Evolutionary conservation across 1,140 invertebrate species (phyloP), one percentile per base, ranked within the genome.

Genomic region (Drosophila tristis): DNA sequence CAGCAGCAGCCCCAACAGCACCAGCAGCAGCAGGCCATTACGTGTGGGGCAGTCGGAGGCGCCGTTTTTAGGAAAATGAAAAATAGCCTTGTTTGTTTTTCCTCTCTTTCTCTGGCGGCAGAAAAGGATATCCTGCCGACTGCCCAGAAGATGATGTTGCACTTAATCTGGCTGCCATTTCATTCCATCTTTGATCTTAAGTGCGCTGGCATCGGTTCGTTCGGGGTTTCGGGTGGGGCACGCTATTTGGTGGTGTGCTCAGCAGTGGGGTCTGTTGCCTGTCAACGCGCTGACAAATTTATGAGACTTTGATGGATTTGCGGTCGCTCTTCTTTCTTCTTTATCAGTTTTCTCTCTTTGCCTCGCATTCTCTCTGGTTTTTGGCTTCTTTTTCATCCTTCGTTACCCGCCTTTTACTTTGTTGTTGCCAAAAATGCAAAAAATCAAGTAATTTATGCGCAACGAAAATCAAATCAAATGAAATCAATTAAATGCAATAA

Each of bases 241-340:
- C 16, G 16, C 0, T 16, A 1, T 16, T 16, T 16, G 16, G n/a
- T n/a, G n/a, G n/a, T n/a, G n/a, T n/a, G n/a, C n/a, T n/a, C 16
- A 16, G 16, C 16, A 16, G 20, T 20, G 20, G 20, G 20, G 20
- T 82, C 65, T 64, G 74, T 61, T 77, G 72, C 76, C 59, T 84
- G 84, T 90, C 77, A 75, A 58, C 73, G 66, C 66, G 72, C 67
- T 84, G 86, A 90, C 87, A 90, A 90, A 90, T 90, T 90, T 90
- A 90, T 91, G 87, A 90, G 89, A 90, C 89, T 76, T 87, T 90
- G 87, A 90, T 90, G 89, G 89, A 90, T 90, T 82, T 89, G 87
- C 74, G 87, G 87, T 86, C 20, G 63, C 44, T 39, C 35, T 39
- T 39, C 35, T 39, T 39, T 39, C 61, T 43, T 29, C 16, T 68